phyloP scores from a whole-genome alignment of 1,140 invertebrate genomes.

The Pristionchus pacificus region DNA sequence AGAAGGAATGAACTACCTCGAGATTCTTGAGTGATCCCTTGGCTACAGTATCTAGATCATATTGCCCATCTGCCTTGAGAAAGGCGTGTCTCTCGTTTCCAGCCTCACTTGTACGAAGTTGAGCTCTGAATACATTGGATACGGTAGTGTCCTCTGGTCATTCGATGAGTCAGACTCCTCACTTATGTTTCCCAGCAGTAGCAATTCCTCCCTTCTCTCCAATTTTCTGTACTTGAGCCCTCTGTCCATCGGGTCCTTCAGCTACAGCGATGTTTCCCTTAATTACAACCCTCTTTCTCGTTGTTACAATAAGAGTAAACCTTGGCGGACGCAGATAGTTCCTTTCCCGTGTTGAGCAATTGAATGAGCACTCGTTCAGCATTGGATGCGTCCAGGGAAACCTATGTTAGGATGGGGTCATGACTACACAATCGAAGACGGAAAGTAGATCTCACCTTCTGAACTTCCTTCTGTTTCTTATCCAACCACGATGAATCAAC shows the following conservation, averaged over 20 bases:
- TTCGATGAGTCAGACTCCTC: constrained; percentile 12
- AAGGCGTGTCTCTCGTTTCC: constrained; percentile 44
- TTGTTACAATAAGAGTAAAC: too few species aligned
- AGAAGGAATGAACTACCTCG: background rate
- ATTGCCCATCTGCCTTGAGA: constrained; percentile 55
- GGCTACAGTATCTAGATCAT: constrained; percentile 54
- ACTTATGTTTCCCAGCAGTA: constrained; percentile 54
- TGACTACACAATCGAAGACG: too few species aligned
- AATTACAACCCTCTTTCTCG: too few species aligned
- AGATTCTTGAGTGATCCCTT: constrained; percentile 43
- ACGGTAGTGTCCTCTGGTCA: background rate
- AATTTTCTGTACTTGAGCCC: constrained; percentile 55
- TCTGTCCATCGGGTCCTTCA: constrained; percentile 47
- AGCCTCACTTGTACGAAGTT: constrained; percentile 44
- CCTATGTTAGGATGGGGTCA: too few species aligned
- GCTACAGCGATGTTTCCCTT: constrained; percentile 53
- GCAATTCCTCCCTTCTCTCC: constrained; percentile 55
- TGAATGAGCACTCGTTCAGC: constrained; percentile 53
- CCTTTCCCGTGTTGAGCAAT: constrained; percentile 45
- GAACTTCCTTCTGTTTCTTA: constrained; percentile 45
- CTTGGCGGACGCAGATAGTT: constrained; percentile 45
- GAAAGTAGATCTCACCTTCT: constrained; percentile 43
- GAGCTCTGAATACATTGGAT: constrained; percentile 42
- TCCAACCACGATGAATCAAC: constrained; percentile 51
- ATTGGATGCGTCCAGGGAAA: constrained; percentile 52